These are phyloP conservation scores for Enteromius radiatus DNA, from an alignment of 2,797 vertebrate species.

Conservation along the genomic window DNA sequence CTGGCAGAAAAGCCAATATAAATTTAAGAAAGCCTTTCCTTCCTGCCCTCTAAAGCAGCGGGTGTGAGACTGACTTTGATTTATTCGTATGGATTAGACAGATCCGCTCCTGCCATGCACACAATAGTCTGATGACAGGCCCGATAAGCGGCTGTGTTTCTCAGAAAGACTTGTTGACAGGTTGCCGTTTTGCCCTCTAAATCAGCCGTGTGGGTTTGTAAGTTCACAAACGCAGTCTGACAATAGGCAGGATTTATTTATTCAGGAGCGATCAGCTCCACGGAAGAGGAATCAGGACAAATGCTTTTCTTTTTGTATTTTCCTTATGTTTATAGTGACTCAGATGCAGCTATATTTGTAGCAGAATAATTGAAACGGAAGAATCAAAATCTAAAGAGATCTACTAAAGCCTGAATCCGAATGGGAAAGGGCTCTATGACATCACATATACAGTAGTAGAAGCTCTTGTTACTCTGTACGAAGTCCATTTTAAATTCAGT, in stretches of 20 bases:
- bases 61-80: conserved; percentile 55
- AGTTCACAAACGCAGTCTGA: conserved; percentile 47
- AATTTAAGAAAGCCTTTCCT: conserved; percentile 36
- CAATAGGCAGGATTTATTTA: conserved; percentile 53
- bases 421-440: neutral
- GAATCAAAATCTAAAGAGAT: neutral
- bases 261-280: conserved; percentile 53
- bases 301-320: conserved; percentile 29
- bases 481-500: neutral
- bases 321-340: neutral
- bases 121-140: conserved; percentile 63
- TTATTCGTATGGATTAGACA: conserved; percentile 69
- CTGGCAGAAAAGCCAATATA: conserved; percentile 36
- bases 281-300: conserved; percentile 12
- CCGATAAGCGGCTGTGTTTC: conserved; percentile 66
- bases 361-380: neutral
- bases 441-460: neutral
- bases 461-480: neutral
- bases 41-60: conserved; percentile 38
- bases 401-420: neutral
- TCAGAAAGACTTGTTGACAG: conserved; percentile 62
- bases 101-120: conserved; percentile 67
- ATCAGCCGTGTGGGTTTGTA: conserved; percentile 50
- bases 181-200: conserved; percentile 61
- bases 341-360: neutral